These are phyloP conservation scores for Catostomus latipinnis DNA, from an alignment of 2,797 vertebrate species.

Conservation along the genomic window DNA sequence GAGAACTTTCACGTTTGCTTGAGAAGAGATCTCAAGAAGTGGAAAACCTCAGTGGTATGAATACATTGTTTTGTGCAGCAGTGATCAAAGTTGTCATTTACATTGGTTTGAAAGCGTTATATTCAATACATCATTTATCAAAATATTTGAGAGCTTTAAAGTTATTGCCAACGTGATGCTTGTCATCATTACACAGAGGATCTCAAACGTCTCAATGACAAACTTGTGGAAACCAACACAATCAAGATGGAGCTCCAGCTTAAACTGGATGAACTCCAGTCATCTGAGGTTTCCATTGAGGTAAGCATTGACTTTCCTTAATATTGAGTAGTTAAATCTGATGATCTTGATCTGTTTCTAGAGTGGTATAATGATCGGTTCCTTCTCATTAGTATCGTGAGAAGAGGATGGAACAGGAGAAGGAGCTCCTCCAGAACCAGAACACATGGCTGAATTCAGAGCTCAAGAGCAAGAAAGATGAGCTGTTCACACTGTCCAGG, in stretches of 20 bases:
- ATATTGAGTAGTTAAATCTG: too few relatives aligned
- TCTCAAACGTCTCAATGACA: constrained; percentile 88
- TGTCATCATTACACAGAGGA: constrained; percentile 80
- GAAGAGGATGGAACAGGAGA: constrained; percentile 93
- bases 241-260: constrained; percentile 90
- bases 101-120: not conserved
- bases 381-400: constrained; percentile 82
- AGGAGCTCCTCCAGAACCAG: constrained; percentile 88
- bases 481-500: constrained; percentile 83
- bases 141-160: not conserved
- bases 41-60: constrained; percentile 89
- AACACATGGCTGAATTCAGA: constrained; percentile 88
- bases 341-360: too few relatives aligned
- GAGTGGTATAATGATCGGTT: not conserved
- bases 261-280: constrained; percentile 90
- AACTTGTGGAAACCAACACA: constrained; percentile 86
- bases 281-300: constrained; percentile 89
- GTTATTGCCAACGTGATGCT: not conserved
- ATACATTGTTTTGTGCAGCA: not conserved
- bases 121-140: not conserved
- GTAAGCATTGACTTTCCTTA: constrained; percentile 66
- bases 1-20: constrained; percentile 88
- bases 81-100: constrained; percentile 29
- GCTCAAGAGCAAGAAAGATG: constrained; percentile 91
- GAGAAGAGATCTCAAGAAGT: constrained; percentile 91